Evolutionary conservation across 2,888 invertebrate genomes (phyloP), one percentile per base, ranked within the genome.

Genomic region (Zhuqinia jingwanae): DNA sequence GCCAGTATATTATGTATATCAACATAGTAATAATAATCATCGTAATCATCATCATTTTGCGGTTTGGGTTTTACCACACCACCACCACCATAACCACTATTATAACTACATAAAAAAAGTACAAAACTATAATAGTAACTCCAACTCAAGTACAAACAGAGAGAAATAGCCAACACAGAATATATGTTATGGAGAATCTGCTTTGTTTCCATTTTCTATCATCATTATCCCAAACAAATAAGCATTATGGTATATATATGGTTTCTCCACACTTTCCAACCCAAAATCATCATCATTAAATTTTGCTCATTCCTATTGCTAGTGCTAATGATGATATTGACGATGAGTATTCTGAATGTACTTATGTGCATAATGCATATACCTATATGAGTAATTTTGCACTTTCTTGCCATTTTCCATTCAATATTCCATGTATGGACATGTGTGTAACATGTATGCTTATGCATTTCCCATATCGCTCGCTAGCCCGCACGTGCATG

Each of bases 181-280:
- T n/a, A n/a, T n/a, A n/a, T n/a, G n/a, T n/a, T n/a, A n/a, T n/a
- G n/a, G 36, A 17, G 68, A 63, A 17, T 85, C 85, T 85, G 85
- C 50, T 85, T 85, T 60, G 73, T 73, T 70, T 85, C 85, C 78
- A 63, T 85, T 42, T 58, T 56, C 70, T 70, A 56, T 20, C 75
- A 75, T n/a, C n/a, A 85, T 85, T 80, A 63, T 85, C 53, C 75
- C 20, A 8, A 68, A 53, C n/a, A 85, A 80, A 80, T 8, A n/a
- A 20, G 17, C 13, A 20, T 30, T 36, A 56, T 75, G 27, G 53
- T 56, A 53, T n/a, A n/a, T n/a, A n/a, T n/a, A 75, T 75, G 25
- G 70, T 75, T 75, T 70, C 53, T 65, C 25, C 63, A 75, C 45
- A 36, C 65, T 79, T 47, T 47, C 65, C 3, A 13, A 5, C 27